phyloP scores from a whole-genome alignment of 2,113 vertebrate genomes.

The Dolichallabes microphthalmus region DNA sequence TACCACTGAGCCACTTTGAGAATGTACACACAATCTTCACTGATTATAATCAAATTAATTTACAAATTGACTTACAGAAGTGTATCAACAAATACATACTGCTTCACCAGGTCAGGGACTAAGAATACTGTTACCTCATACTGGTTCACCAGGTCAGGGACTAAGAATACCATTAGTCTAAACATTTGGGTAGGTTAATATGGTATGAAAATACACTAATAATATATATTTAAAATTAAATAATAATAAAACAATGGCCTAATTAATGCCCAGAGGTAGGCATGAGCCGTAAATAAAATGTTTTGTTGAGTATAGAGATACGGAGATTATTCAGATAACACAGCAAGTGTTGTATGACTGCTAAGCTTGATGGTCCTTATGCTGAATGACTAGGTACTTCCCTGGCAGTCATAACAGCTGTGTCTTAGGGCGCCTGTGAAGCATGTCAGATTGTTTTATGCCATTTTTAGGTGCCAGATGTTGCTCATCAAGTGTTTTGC shows the following conservation, averaged over 20 bases:
- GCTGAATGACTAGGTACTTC: slow-evolving; percentile 41
- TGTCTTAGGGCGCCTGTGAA: slow-evolving; percentile 4
- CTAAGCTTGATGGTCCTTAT: slow-evolving; percentile 5
- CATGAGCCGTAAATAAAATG: not conserved
- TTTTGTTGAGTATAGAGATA: slow-evolving; percentile 6
- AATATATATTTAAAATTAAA: not conserved
- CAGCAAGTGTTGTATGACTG: slow-evolving; percentile 19
- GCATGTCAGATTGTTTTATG: slow-evolving; percentile 26
- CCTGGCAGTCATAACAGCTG: slow-evolving; percentile 25
- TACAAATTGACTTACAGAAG: not conserved
- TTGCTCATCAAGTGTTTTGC: slow-evolving; percentile 9
- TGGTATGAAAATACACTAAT: not conserved
- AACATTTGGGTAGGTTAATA: not conserved
- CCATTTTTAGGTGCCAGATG: slow-evolving; percentile 30
- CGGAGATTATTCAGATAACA: not conserved
- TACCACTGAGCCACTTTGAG: too few relatives aligned
- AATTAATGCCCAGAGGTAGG: not conserved
- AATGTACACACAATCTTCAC: not conserved
- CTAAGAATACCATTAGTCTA: too few relatives aligned
- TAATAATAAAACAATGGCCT: not conserved
- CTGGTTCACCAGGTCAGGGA: not conserved
- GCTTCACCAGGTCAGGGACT: not conserved
- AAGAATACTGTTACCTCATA: not conserved
- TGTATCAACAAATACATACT: not conserved
- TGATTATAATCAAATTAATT: too few relatives aligned